Conservation (phyloP, 1,140 invertebrate genomes). For the Ridgeia piscesae region DNA sequence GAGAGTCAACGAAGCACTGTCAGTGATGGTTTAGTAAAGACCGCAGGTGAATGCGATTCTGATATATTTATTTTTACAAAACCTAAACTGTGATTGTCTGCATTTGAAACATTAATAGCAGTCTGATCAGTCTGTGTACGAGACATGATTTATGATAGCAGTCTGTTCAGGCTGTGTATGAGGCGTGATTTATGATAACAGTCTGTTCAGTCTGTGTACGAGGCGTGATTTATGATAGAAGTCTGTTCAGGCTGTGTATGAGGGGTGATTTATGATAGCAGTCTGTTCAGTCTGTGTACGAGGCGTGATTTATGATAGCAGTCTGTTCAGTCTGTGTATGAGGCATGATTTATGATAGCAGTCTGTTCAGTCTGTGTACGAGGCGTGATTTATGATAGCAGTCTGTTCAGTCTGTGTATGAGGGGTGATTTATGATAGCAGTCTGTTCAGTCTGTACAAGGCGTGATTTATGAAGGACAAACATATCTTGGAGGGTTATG, state of each 20-base stretch:
- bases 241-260: not conserved
- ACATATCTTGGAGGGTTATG: not conserved
- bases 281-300: not conserved
- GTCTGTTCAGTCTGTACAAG: not conserved
- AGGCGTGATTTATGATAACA: not conserved
- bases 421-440: not conserved
- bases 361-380: not conserved
- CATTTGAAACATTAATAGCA: not conserved
- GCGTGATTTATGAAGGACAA: not conserved
- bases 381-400: not conserved
- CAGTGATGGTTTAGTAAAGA: not conserved
- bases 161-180: not conserved
- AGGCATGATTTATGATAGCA: not conserved
- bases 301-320: not conserved
- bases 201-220: not conserved
- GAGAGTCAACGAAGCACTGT: not conserved
- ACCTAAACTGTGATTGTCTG: not conserved
- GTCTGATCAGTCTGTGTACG: not conserved
- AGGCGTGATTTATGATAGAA: not conserved
- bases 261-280: not conserved
- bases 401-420: not conserved
- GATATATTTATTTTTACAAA: not conserved
- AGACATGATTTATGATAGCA: not conserved
- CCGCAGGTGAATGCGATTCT: not conserved
- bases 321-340: not conserved